Conservation (phyloP, 2,113 vertebrate species). For the Nothobranchius furzeri region DNA sequence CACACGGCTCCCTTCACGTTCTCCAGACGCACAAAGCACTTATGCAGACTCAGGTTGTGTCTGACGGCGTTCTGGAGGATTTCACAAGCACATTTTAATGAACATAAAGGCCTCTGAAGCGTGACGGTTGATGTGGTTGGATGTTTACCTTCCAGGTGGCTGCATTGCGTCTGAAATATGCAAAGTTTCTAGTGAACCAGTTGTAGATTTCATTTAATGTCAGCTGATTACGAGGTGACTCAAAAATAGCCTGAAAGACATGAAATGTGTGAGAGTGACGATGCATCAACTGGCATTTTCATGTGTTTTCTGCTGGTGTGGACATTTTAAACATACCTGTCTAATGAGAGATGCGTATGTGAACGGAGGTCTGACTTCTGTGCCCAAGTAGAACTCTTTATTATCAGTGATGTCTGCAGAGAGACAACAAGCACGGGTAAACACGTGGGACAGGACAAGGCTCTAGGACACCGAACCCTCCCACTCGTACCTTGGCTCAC, state of each 20-base stretch:
- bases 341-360: slow-evolving; percentile 98
- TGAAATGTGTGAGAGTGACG: slow-evolving; percentile 19
- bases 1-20: slow-evolving; percentile 84
- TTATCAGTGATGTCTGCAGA: slow-evolving; percentile 96
- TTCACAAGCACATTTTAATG: background rate
- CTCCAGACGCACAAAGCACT: slow-evolving; percentile 82
- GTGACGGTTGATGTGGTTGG: background rate
- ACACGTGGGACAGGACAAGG: no score
- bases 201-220: slow-evolving; percentile 99
- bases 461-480: no score
- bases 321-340: slow-evolving; percentile 82
- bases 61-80: slow-evolving; percentile 78
- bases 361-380: slow-evolving; percentile 97
- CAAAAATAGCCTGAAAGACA: slow-evolving; percentile 90
- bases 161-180: slow-evolving; percentile 98
- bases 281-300: background rate
- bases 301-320: background rate
- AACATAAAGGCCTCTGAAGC: background rate
- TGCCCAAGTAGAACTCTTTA: slow-evolving; percentile 98
- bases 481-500: slow-evolving; percentile 90
- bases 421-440: slow-evolving; percentile 14
- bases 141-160: slow-evolving; percentile 96
- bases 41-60: slow-evolving; percentile 83
- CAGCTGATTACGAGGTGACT: slow-evolving; percentile 97
- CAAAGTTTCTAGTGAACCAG: slow-evolving; percentile 99